Evolutionary conservation across 2,113 vertebrate species (phyloP), one percentile per base, ranked within the genome.

Genomic region (Trichomycterus rosablanca): DNA sequence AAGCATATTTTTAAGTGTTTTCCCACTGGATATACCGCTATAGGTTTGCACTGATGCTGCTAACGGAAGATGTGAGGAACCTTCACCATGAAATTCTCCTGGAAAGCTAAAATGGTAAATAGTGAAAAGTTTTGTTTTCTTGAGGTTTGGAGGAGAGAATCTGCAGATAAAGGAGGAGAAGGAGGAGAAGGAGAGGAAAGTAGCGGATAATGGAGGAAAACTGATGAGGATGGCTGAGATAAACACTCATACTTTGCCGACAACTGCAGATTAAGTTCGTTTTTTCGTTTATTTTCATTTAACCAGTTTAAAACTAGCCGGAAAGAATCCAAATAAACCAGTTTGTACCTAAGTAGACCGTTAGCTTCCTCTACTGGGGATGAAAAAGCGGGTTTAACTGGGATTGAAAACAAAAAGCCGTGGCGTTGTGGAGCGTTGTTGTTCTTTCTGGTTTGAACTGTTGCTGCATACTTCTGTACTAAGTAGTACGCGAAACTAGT

Each of bases 71-170:
- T 80, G 87, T 82, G 78, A 81, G 84, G 88, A 84, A 73, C 80
- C 46, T 81, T 87, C 84, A 92, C 87, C 79, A 95, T 95, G 94
- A 92, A 90, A 88, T 89, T 93, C 86, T 89, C 89, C 82, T 93
- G 92, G 92, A 92, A 84, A 90, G 86, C 84, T 92, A 95, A 94
- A 88, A 95, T 94, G 93, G 93, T 95, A 93, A 22, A 66, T 39
- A 53, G 19, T 63, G 57, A 16, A 32, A 23, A 35, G n/a, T 14
- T 20, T 53, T 6, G 20, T 39, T 39, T 32, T 74, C 66, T 74
- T 74, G 61, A 59, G 63, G 72, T 70, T 73, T 72, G 48, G 40
- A 52, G 50, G 42, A 39, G 39, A 51, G 23, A 46, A 45, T 7
- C 9, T 19, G 15, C 46, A 23, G 66, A 28, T 63, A n/a, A 44